Base-by-base conservation (phyloP, 2,113 vertebrate species). In the Chauna torquata region DNA sequence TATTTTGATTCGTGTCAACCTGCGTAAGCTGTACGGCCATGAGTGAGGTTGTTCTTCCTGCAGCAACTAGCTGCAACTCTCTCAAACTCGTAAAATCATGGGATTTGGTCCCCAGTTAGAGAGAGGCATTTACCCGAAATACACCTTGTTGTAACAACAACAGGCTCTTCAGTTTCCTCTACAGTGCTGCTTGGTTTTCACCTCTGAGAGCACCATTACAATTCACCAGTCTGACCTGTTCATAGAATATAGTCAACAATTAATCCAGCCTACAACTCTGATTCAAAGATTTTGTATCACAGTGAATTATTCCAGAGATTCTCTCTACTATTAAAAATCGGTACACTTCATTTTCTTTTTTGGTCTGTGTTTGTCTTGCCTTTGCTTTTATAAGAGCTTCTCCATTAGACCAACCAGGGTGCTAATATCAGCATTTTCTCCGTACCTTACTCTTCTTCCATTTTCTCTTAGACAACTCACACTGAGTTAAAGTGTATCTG, bases 141-240 rank as follows among this genome's bases (percentile, higher is more conserved):
- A 78, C 16, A 57, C 7, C 68, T 64, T n/a, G 19, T 30, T 6
- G 1, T 52, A 44, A 82, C 54, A 93, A 91, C 66, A 97, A 96
- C 66, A 82, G 96, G 90, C 52, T 74, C 94, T 93, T 90, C 80
- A 86, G n/a, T 50, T 78, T 95, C 78, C 90, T 96, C 90, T 94
- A 88, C 89, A 97, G 86, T 58, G 75, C 28, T 55, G 52, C 90
- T 94, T 74, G 16, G 23, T 14, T 18, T 80, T 82, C 32, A 36
- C 6, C 3, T 88, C 44, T 27, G 36, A 59, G 4, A 52, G 27
- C 16, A 30, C 15, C 50, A 17, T 13, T 71, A 59, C 10, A 78
- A 36, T n/a, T 62, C 90, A 94, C 65, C 69, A 70, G 66, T 34
- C 47, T 97, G 81, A 94, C 85, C 78, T 69, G 69, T 36, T 69